phyloP scores from a whole-genome alignment of 2,888 invertebrate genomes.

The Tenthredo scrophulariae region DNA sequence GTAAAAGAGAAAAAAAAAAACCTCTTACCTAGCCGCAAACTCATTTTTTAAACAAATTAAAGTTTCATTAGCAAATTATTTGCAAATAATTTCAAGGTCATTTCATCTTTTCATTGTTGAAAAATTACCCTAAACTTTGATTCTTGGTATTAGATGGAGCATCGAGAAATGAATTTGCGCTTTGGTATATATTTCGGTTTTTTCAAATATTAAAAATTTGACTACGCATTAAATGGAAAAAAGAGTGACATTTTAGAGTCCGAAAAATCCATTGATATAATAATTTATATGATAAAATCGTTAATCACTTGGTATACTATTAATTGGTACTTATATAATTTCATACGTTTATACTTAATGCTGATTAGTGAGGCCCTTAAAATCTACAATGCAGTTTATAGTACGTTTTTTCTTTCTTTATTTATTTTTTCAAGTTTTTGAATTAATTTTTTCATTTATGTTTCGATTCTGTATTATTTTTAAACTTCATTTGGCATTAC shows the following conservation, averaged over 20 bases:
- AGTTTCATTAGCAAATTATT: background rate
- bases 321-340: background rate
- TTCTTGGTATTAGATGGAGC: background rate
- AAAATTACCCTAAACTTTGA: background rate
- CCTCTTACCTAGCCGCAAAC: background rate
- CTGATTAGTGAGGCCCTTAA: background rate
- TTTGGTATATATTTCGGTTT: background rate
- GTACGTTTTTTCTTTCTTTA: background rate
- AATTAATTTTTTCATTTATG: conserved; percentile 9
- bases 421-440: conserved; percentile 5
- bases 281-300: conserved; percentile 14
- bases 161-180: background rate
- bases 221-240: background rate
- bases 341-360: background rate
- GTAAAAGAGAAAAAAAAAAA: background rate
- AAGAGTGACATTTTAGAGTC: background rate
- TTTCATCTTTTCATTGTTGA: too few species aligned
- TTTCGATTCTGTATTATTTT: conserved; percentile 54
- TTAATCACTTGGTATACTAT: conserved; percentile 14
- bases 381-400: background rate
- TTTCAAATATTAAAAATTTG: background rate
- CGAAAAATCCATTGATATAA: conserved; percentile 2
- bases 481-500: conserved; percentile 51
- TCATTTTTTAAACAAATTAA: background rate
- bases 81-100: background rate